Conservation (phyloP, 1,140 invertebrate species). For the Himalopsyche phryganea region DNA sequence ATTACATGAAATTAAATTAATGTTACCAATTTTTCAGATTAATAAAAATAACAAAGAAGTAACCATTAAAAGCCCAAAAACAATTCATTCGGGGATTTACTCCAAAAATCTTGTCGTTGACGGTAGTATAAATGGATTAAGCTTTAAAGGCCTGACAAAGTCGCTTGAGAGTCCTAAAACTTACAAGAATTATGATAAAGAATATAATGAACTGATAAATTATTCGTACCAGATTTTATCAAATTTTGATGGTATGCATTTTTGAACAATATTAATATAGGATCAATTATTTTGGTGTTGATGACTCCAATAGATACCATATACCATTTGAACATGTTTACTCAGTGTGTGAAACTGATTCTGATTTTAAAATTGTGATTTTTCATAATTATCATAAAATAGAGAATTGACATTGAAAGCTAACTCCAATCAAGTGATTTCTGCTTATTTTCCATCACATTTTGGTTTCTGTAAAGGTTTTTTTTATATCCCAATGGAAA, state of each 20-base stretch:
- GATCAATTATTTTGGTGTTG: too few relatives aligned
- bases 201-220: slow-evolving; percentile 3
- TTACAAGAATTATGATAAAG: neutral
- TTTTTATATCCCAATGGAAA: too few relatives aligned
- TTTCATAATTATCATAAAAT: too few relatives aligned
- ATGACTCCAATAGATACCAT: too few relatives aligned
- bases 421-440: too few relatives aligned
- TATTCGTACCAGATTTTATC: slow-evolving; percentile 2
- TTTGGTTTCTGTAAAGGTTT: too few relatives aligned
- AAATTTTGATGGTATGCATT: slow-evolving; percentile 8
- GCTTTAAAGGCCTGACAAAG: neutral
- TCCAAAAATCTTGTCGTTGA: slow-evolving; percentile 1
- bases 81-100: neutral
- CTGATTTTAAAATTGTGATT: too few relatives aligned
- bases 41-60: neutral
- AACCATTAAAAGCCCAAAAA: slow-evolving; percentile 5
- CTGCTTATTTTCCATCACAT: too few relatives aligned
- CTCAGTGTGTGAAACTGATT: too few relatives aligned
- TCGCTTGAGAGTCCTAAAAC: neutral
- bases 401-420: too few relatives aligned
- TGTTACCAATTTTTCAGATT: slow-evolving; percentile 13
- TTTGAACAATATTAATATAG: neutral
- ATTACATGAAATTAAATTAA: too few relatives aligned
- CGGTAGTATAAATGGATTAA: slow-evolving; percentile 1
- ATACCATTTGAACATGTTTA: too few relatives aligned